These are phyloP conservation scores for Allobates femoralis DNA, from an alignment of 2,797 vertebrate genomes.

Conservation along the genomic window DNA sequence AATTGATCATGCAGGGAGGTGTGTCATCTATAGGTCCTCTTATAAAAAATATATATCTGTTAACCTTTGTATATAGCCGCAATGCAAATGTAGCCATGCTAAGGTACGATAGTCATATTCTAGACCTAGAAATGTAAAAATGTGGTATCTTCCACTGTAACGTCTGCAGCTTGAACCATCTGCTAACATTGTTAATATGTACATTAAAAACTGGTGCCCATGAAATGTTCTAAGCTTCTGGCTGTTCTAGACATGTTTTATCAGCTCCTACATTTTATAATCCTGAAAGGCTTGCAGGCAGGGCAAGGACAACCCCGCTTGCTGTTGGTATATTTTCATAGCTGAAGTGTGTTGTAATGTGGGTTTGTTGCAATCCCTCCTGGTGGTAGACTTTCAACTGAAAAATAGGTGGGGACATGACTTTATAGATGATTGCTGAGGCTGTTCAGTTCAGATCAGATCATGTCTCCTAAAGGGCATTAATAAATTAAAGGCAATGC, in stretches of 20 bases:
- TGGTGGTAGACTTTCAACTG: constrained; percentile 27
- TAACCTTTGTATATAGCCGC: too few species aligned
- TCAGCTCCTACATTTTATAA: constrained; percentile 37
- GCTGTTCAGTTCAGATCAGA: constrained; percentile 24
- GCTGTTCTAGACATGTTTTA: constrained; percentile 50
- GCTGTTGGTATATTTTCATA: constrained; percentile 51
- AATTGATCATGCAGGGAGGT: too few species aligned
- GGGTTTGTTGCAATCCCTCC: constrained; percentile 23
- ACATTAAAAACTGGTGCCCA: constrained; percentile 15
- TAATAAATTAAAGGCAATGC: constrained; percentile 29
- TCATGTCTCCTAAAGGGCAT: constrained; percentile 41
- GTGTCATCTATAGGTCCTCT: too few species aligned
- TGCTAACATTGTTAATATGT: constrained; percentile 9
- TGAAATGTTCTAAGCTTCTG: constrained; percentile 31
- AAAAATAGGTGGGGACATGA: not conserved
- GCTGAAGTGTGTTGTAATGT: constrained; percentile 35
- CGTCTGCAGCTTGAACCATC: not conserved
- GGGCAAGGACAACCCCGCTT: constrained; percentile 41
- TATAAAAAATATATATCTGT: too few species aligned
- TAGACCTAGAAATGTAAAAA: not conserved
- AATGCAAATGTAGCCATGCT: not conserved
- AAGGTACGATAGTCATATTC: not conserved
- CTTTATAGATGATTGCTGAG: constrained; percentile 26
- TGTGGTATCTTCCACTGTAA: not conserved
- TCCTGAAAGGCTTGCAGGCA: constrained; percentile 40